Conservation (phyloP, 2,797 vertebrate genomes). For the Phataginus tetradactyla region DNA sequence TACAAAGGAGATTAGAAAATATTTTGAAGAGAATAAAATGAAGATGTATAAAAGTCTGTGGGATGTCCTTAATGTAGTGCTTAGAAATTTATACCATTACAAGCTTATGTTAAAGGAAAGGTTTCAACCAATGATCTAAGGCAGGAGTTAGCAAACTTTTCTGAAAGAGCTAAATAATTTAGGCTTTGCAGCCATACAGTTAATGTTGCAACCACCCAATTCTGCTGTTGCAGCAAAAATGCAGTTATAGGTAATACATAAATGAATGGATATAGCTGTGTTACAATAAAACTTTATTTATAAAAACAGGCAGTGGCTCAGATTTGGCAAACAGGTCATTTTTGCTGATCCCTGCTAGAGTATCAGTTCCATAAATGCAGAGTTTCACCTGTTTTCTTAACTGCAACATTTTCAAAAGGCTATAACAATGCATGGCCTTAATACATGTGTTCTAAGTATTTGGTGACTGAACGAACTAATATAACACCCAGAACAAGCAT, state of each 20-base stretch:
- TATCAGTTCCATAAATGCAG: background rate
- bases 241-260: background rate
- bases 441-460: background rate
- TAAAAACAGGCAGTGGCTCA: background rate
- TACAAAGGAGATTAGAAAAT: background rate
- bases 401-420: background rate
- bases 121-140: background rate
- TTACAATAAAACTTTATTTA: constrained; percentile 1
- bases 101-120: background rate
- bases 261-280: background rate
- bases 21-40: background rate
- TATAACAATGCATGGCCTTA: background rate
- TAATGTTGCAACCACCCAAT: background rate
- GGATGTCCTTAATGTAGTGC: background rate
- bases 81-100: background rate
- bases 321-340: background rate
- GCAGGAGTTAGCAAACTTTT: background rate
- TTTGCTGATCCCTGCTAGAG: background rate
- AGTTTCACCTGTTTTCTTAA: constrained; percentile 4
- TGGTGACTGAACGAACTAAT: background rate
- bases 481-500: background rate
- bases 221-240: background rate
- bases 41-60: constrained; percentile 24
- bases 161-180: background rate
- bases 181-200: background rate